A percentile compares a stretch with the other conserved stretches of the same genome.
Conservation (phyloP, 2,113 vertebrate genomes). For the Amblyornis subalaris region DNA sequence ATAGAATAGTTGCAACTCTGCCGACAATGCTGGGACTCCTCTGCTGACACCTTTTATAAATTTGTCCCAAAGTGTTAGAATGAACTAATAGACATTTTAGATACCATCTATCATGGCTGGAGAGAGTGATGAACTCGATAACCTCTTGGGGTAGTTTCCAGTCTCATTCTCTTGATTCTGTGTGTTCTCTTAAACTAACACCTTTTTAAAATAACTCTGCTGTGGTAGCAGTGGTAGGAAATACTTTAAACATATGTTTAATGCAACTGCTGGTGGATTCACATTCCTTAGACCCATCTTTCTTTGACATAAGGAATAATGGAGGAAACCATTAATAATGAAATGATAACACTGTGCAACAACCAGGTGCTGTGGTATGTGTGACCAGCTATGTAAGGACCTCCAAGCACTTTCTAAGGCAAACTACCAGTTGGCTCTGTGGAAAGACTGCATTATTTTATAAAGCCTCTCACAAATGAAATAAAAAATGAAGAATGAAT, state of each 20-base stretch:
- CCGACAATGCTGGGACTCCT: background rate
- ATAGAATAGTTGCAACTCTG: background rate
- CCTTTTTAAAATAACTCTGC: conserved; percentile 13
- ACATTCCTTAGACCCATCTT: background rate
- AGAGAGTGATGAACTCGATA: background rate
- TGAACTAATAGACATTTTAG: background rate
- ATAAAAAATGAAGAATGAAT: conserved; percentile 16
- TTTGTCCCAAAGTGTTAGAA: background rate
- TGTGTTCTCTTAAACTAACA: background rate
- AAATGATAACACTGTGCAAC: background rate
- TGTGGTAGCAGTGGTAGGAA: background rate
- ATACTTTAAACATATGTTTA: background rate
- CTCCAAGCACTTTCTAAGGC: background rate
- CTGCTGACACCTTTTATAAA: background rate
- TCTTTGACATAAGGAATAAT: background rate
- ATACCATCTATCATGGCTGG: background rate
- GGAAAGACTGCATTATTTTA: background rate
- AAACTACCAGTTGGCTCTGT: background rate
- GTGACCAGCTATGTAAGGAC: background rate
- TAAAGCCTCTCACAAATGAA: background rate
- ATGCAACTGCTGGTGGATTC: background rate
- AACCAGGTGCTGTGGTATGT: background rate
- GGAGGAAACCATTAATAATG: background rate
- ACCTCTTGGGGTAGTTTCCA: background rate
- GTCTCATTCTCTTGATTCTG: background rate